These are phyloP conservation scores for Tiliqua scincoides DNA, from an alignment of 2,113 vertebrate species.

Conservation along the genomic window DNA sequence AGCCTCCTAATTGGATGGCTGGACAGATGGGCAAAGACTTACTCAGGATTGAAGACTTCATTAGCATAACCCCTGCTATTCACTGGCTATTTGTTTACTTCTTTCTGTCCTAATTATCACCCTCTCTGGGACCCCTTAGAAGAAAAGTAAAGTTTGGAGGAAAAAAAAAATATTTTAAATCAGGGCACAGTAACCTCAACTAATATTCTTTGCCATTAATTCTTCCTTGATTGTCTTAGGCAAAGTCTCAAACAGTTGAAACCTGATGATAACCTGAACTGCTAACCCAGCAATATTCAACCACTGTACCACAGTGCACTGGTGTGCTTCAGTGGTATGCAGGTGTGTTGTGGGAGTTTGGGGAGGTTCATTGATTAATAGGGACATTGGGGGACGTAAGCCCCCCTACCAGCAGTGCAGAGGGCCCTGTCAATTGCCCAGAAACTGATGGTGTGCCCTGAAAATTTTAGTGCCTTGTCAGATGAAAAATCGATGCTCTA, in stretches of 20 bases:
- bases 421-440: too few species aligned
- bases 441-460: too few species aligned
- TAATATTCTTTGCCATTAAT: neutral
- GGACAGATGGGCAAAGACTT: constrained; percentile 46
- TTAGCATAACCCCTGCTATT: constrained; percentile 42
- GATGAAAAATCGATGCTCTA: too few species aligned
- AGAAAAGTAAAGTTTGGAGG: neutral
- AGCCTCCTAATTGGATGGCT: constrained; percentile 33
- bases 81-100: constrained; percentile 12
- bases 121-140: neutral
- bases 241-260: neutral
- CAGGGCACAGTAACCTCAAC: neutral
- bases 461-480: too few species aligned
- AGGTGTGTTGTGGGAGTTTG: too few species aligned
- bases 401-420: too few species aligned
- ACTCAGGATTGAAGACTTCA: neutral
- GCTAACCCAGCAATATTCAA: too few species aligned
- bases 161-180: constrained; percentile 5
- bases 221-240: neutral
- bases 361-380: too few species aligned
- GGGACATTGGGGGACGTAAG: too few species aligned
- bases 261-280: neutral
- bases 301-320: too few species aligned
- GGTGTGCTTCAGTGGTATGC: too few species aligned
- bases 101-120: neutral